Evolutionary conservation across 2,888 invertebrate species (phyloP), one percentile per base, ranked within the genome.

Genomic region (Chironomus riparius): DNA sequence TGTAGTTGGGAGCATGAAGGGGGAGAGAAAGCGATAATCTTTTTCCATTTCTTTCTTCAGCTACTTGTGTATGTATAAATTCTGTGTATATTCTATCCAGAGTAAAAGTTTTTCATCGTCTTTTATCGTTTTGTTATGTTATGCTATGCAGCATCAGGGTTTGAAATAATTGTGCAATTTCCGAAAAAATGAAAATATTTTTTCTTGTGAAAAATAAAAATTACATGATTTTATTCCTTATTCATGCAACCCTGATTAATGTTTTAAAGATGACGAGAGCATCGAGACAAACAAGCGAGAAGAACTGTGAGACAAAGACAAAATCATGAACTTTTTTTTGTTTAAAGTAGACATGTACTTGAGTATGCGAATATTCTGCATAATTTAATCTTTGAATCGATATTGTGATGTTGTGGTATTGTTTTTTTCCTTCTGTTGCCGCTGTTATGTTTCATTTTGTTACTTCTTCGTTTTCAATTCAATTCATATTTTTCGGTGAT

Each of bases 321-420:
- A 28, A 24, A 38, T 24, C 28, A 70, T 65, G 22, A 65, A 65
- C 65, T 21, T 21, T 65, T 65, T 62, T 65, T 65, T 62, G n/a
- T 24, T 65, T 65, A 21, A 65, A 65, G 13, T 15, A 15, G 56
- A 56, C 38, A 38, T 38, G 38, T 18, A 18, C 7, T 56, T 15
- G 3, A 21, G 47, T 47, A 38, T 38, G 70, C 70, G 48, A 70
- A 22, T 68, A 48, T 72, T 72, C 65, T 62, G 73, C 73, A 65
- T 74, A 74, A 74, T 74, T 74, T 74, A 74, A 74, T 74, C 73
- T 47, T 38, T 38, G 47, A 74, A 74, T 74, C 74, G 74, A 74
- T 74, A 74, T 68, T 68, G 65, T 62, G 61, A 61, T 73, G 47
- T 28, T 18, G 56, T 56, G 56, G 56, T 18, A 56, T 56, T 56